Conservation (phyloP, 2,888 invertebrate genomes). For the Eupithecia subfuscata region DNA sequence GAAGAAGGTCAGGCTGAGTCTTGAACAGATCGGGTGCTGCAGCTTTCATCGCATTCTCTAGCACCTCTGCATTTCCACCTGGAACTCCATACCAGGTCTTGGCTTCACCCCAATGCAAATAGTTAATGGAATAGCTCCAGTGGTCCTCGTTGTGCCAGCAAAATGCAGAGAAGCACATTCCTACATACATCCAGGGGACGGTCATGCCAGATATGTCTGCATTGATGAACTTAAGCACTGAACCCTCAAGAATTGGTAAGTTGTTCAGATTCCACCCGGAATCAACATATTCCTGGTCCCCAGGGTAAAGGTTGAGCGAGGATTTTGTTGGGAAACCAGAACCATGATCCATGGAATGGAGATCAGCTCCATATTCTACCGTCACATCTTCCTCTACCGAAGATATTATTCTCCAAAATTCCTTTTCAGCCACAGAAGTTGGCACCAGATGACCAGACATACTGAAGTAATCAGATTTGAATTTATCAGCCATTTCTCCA, state of each 20-base stretch:
- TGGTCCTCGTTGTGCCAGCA: constrained; percentile 94
- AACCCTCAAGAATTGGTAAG: constrained; percentile 87
- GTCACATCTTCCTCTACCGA: constrained; percentile 89
- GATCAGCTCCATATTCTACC: constrained; percentile 91
- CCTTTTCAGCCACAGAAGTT: constrained; percentile 86
- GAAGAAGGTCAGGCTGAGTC: constrained; percentile 89
- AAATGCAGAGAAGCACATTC: constrained; percentile 93
- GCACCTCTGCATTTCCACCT: constrained; percentile 86
- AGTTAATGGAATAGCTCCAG: constrained; percentile 93
- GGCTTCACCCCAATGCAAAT: constrained; percentile 92
- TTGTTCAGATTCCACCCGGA: constrained; percentile 92
- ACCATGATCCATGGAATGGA: constrained; percentile 90
- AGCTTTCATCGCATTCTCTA: constrained; percentile 88
- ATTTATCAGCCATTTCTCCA: constrained; percentile 91
- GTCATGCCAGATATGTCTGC: constrained; percentile 90
- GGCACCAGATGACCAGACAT: constrained; percentile 87
- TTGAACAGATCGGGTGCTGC: constrained; percentile 90
- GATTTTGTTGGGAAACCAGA: constrained; percentile 90
- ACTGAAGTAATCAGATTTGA: constrained; percentile 90
- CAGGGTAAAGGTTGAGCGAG: constrained; percentile 84
- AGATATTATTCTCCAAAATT: constrained; percentile 91
- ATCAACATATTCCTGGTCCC: constrained; percentile 86
- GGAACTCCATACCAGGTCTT: constrained; percentile 94
- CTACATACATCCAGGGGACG: constrained; percentile 93
- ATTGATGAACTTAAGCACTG: constrained; percentile 89